Conservation (phyloP, 2,113 vertebrate species). For the Eidolon helvum region DNA sequence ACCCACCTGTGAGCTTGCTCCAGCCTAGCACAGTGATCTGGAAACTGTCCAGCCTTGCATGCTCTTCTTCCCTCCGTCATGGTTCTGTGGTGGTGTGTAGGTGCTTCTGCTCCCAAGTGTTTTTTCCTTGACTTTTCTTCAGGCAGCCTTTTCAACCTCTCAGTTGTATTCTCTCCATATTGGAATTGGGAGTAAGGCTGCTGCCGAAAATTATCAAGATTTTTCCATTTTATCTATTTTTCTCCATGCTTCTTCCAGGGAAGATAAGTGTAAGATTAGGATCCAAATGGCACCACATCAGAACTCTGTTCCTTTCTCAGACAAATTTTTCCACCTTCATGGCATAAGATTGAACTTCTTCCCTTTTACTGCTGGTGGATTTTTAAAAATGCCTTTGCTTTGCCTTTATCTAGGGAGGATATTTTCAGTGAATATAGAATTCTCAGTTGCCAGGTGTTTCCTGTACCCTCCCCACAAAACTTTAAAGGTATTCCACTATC, state of each 20-base stretch:
- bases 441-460: not conserved
- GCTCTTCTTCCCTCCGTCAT: not conserved
- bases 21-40: not conserved
- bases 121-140: not conserved
- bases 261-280: not conserved
- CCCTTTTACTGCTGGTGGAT: not conserved
- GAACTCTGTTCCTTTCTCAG: not conserved
- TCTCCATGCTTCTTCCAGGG: not conserved
- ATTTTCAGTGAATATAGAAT: not conserved
- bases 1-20: not conserved
- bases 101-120: not conserved
- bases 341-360: not conserved
- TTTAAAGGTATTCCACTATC: not conserved
- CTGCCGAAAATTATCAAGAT: not conserved
- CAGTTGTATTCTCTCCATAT: not conserved
- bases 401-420: not conserved
- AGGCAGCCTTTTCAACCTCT: not conserved
- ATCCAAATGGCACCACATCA: not conserved
- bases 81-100: not conserved
- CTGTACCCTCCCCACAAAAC: not conserved
- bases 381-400: not conserved
- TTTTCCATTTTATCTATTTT: not conserved
- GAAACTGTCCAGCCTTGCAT: not conserved
- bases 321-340: not conserved
- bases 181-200: not conserved